phyloP scores from a whole-genome alignment of 2,888 invertebrate species.

The Odiellus spinosus region DNA sequence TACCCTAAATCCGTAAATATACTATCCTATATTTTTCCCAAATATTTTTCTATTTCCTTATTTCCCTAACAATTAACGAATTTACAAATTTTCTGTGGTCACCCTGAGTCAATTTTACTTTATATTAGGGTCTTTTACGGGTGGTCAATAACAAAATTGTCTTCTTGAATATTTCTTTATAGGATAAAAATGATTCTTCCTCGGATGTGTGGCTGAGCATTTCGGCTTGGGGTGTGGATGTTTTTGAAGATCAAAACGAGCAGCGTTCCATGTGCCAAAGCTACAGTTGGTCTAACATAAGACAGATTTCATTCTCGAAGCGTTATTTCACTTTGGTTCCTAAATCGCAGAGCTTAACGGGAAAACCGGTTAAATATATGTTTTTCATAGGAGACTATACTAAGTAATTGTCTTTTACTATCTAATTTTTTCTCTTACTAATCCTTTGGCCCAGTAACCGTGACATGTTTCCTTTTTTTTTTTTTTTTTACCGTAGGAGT shows the following conservation, averaged over 20 bases:
- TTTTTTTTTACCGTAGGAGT: too few species aligned
- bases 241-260: conserved; percentile 12
- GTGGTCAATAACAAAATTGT: too few species aligned
- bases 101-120: too few species aligned
- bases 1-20: too few species aligned
- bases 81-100: too few species aligned
- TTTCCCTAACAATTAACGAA: too few species aligned
- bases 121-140: too few species aligned
- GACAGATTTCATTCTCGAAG: conserved; percentile 14
- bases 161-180: neutral
- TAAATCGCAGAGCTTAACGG: conserved; percentile 10
- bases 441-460: neutral
- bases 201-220: conserved; percentile 14
- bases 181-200: conserved; percentile 14
- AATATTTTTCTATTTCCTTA: too few species aligned
- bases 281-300: conserved; percentile 15
- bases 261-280: conserved; percentile 10
- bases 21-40: too few species aligned
- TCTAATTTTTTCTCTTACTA: neutral
- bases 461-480: too few species aligned
- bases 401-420: conserved; percentile 6
- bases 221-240: conserved; percentile 11
- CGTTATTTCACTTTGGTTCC: conserved; percentile 14
- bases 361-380: conserved; percentile 12
- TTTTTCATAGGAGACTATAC: conserved; percentile 10